A percentile compares a stretch with the other conserved stretches of the same genome.
Conservation (phyloP, 2,113 vertebrate genomes). For the Ochotona princeps region DNA sequence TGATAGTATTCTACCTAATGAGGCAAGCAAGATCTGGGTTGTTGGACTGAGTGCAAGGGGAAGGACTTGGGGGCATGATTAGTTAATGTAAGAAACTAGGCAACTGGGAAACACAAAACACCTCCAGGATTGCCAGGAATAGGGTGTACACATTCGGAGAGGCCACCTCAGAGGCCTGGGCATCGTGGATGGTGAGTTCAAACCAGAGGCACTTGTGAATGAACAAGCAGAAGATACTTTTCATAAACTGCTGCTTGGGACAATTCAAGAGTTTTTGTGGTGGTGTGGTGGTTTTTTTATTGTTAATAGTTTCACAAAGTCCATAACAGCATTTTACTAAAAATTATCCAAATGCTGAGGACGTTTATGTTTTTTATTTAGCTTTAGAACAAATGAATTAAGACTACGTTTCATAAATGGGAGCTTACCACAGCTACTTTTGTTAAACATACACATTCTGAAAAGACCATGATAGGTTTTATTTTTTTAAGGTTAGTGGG, state of each 20-base stretch:
- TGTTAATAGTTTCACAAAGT: not conserved
- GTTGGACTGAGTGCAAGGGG: not conserved
- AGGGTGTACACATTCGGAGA: not conserved
- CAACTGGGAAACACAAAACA: rapidly evolving
- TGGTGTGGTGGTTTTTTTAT: too few relatives aligned
- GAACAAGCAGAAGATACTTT: conserved; percentile 6
- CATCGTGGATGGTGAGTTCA: too few relatives aligned
- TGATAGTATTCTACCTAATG: not conserved
- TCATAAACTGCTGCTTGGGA: not conserved
- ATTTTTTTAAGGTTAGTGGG: not conserved
- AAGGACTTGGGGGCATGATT: not conserved
- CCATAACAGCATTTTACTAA: not conserved
- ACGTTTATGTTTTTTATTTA: not conserved
- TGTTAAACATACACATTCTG: not conserved
- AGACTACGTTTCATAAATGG: not conserved
- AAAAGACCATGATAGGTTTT: not conserved
- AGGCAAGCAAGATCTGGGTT: not conserved
- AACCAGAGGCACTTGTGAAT: too few relatives aligned
- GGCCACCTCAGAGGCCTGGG: not conserved
- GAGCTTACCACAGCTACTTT: not conserved
- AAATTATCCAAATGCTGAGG: not conserved
- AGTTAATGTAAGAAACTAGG: not conserved
- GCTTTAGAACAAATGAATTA: not conserved
- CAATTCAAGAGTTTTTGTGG: too few relatives aligned
- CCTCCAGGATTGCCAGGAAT: not conserved